A percentile compares a stretch with the other conserved stretches of the same genome.
phyloP scores from a whole-genome alignment of 2,113 vertebrate species.

The Corythaixoides concolor region DNA sequence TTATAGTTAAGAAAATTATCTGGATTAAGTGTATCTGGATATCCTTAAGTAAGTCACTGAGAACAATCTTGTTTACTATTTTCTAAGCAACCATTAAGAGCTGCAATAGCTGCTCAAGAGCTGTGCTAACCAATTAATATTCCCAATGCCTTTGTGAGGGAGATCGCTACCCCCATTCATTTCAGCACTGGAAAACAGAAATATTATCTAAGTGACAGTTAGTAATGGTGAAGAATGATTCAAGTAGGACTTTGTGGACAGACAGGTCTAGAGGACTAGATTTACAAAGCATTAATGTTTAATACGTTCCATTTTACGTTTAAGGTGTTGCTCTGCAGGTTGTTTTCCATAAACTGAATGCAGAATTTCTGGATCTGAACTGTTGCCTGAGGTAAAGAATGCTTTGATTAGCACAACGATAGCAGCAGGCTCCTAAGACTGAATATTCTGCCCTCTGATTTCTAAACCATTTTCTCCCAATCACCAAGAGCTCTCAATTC shows the following conservation, averaged over 20 bases:
- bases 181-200: not conserved
- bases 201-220: not conserved
- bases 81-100: not conserved
- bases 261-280: not conserved
- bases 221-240: not conserved
- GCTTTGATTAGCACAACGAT: not conserved
- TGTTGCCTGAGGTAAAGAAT: not conserved
- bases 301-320: not conserved
- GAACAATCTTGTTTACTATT: not conserved
- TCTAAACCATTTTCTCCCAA: not conserved
- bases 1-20: not conserved
- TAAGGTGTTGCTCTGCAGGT: not conserved
- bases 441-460: not conserved
- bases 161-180: not conserved
- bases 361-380: not conserved
- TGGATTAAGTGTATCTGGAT: not conserved
- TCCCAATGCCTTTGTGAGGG: not conserved
- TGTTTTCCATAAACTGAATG: not conserved
- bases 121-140: not conserved
- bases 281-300: not conserved
- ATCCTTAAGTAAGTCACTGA: not conserved
- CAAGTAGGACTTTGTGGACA: not conserved
- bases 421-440: not conserved
- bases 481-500: not conserved
- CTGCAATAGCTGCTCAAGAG: not conserved